Evolutionary conservation across 35 echinoderm and acorn worm genomes (phyloP), one percentile per base, ranked within the genome.

Genomic region (Anneissia japonica): DNA sequence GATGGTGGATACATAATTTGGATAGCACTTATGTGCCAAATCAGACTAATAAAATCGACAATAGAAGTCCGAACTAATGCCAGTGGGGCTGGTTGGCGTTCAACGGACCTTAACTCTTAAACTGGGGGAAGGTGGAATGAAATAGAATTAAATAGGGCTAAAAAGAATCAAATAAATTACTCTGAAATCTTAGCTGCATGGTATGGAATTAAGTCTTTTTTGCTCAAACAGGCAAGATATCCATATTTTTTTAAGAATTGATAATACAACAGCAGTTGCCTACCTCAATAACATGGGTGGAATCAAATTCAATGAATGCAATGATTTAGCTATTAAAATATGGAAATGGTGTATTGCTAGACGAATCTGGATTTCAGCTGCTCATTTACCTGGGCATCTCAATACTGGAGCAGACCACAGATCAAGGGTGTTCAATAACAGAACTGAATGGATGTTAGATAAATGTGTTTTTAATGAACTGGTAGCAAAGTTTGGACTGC

Each of bases 401-500:
- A 77, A 90, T 56, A 85, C 74, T 43, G 88, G 85, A 38, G 82
- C 88, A 84, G 88, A 90, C 35, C 74, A 32, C 7, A 90, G 74
- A 36, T 90, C 88, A 23, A 4, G 88, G 40, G 46, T 86, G 36
- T 90, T 84, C 43, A 79, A 13, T 84, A 36, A 84, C 40, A 84
- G 39, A 35, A 90, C 81, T 39, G 88, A 90, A 43, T 90, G 88
- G 88, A 84, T 74, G 80, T 39, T 90, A 46, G 38, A 90, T 32
- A 74, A 41, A 33, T 5, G 19, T 4, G 74, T 85, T 43, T 43
- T 43, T 43, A 43, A 43, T 43, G 40, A 43, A 43, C 4, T 43
- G 4, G 35, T 43, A 43, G 40, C 40, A 43, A 43, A 43, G 14
- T 43, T 6, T 43, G 40, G 40, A 6, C 4, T 14, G 14, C 40